Evolutionary conservation across 92 coral and sea anemone species (phyloP).

Genomic region (Phenganax marumi): DNA sequence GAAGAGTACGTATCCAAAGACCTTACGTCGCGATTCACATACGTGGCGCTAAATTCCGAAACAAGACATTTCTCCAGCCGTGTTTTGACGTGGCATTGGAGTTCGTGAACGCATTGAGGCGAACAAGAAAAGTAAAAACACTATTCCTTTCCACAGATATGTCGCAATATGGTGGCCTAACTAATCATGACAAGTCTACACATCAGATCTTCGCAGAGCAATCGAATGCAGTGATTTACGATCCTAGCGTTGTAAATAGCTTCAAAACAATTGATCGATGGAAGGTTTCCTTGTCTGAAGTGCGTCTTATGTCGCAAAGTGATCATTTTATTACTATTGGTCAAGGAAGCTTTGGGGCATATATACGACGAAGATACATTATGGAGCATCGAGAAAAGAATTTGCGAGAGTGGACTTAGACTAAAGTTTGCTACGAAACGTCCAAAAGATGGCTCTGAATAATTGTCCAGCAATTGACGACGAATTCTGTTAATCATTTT

Average conservation of each 20-base stretch:
- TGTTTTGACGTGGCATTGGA: neutral
- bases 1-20: neutral
- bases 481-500: too few relatives aligned
- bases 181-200: neutral
- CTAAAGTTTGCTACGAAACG: too few relatives aligned
- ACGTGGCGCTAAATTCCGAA: neutral
- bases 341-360: neutral
- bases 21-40: neutral
- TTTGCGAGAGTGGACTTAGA: too few relatives aligned
- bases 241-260: neutral
- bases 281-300: neutral
- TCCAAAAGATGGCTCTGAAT: too few relatives aligned
- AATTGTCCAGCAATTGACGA: too few relatives aligned
- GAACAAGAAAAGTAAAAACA: neutral
- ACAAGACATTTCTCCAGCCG: neutral
- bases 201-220: neutral
- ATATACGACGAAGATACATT: too few relatives aligned
- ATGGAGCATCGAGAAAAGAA: too few relatives aligned
- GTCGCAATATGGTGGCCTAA: neutral
- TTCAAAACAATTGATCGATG: neutral
- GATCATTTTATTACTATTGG: neutral
- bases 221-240: neutral
- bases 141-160: conserved; percentile 3
- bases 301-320: neutral
- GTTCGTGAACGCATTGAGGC: neutral